Percentiles rank a stretch among this genome's conserved stretches.
phyloP scores from a whole-genome alignment of 2,797 vertebrate species.

The Melanotaenia nigrans region DNA sequence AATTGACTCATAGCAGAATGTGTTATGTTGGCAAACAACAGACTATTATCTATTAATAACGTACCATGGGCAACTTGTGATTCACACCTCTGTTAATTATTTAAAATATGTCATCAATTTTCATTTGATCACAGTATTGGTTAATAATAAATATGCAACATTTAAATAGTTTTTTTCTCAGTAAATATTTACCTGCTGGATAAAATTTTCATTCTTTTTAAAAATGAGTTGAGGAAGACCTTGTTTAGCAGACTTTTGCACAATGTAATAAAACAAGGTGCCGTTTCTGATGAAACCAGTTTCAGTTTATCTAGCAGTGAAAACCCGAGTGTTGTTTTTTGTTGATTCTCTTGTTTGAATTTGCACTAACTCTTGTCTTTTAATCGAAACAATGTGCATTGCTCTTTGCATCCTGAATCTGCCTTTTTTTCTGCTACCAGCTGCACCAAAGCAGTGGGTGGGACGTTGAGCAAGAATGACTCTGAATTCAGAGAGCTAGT shows the following conservation, averaged over 20 bases:
- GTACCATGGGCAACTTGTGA: too few relatives aligned
- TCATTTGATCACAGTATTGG: too few relatives aligned
- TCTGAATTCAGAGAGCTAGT: neutral
- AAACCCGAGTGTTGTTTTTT: neutral
- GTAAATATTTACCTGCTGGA: neutral
- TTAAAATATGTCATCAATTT: too few relatives aligned
- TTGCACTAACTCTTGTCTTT: neutral
- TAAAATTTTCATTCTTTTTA: neutral
- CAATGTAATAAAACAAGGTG: neutral
- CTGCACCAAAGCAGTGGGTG: neutral
- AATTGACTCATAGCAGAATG: too few relatives aligned
- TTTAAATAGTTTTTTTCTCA: neutral
- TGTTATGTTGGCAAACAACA: too few relatives aligned
- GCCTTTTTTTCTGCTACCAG: neutral
- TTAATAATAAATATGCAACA: neutral
- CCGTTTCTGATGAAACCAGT: neutral
- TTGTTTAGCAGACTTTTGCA: neutral
- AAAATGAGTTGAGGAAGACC: neutral
- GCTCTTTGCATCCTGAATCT: neutral
- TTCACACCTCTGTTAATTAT: too few relatives aligned
- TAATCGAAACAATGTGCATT: neutral
- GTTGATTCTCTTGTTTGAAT: neutral
- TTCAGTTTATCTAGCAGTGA: neutral
- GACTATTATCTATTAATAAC: too few relatives aligned
- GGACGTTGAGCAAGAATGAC: neutral